Base-by-base conservation (phyloP, 35 echinoderm and acorn worm genomes). In the Apostichopus californicus region DNA sequence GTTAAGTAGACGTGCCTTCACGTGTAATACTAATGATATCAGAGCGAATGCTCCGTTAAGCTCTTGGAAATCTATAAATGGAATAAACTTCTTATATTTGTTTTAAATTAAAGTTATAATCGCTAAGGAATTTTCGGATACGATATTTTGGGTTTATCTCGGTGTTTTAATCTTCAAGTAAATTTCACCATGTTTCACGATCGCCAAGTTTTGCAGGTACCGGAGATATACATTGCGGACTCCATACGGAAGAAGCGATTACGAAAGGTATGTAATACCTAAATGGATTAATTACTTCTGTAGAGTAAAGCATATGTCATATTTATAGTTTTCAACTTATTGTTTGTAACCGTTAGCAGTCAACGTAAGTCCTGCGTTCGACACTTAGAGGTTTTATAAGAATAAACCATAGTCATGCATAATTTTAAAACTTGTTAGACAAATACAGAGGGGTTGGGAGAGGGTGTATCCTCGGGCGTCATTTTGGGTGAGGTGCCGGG, bases 161-260 rank as follows among this genome's bases (percentile, higher is more conserved):
- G 71, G 71, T 75, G 17, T 75, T 75, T 75, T 75, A 75, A 75
- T 75, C 20, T 14, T 75, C 71, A 18, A 75, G 71, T 7, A 18
- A 75, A 18, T 75, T 75, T 75, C 17, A 85, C 55, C 4, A 85
- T 85, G 81, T 85, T 85, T 85, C 55, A 85, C 81, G 55, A 85
- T n/a, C 55, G 55, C 6, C 81, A 85, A 12, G 81, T 85, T 9
- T 85, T 89, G 86, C 61, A 91, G 56, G 89, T 91, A 34, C 89
- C 89, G 81, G 94, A 92, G 80, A 92, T 96, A 8, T 96, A 96
- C 18, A 96, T 96, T 61, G 95, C 92, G 9, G 95, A 96, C 52
- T 96, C 92, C 21, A 93, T 96, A 57, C 78, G 87, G 92, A 93
- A 96, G 77, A 90, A 87, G 65, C 87, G 95, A 61, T 78, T 89